Evolutionary conservation across 2,113 vertebrate genomes (phyloP).

Genomic region (Otis tarda): DNA sequence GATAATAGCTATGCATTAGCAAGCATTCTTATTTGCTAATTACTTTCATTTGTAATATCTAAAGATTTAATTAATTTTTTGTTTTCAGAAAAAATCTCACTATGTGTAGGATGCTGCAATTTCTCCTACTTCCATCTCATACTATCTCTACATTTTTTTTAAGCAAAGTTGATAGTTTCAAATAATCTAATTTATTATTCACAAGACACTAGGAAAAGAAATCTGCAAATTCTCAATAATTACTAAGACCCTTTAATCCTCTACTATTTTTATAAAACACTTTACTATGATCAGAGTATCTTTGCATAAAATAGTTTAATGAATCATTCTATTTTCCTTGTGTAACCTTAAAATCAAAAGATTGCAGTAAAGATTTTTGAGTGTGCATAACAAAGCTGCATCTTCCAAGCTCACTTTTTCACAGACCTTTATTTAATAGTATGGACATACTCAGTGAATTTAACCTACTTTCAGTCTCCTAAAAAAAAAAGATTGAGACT

Average conservation of each 20-base stretch:
- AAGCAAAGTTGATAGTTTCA: background rate
- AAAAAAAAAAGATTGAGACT: background rate
- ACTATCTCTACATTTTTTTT: background rate
- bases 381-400: background rate
- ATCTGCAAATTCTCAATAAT: background rate
- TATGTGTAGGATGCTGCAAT: background rate
- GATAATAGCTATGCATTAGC: background rate
- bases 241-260: background rate
- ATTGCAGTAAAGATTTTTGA: background rate
- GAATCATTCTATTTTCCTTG: background rate
- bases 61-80: background rate
- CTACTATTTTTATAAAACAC: background rate
- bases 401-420: background rate
- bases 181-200: background rate
- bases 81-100: background rate
- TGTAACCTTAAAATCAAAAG: background rate
- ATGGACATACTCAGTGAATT: background rate
- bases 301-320: background rate
- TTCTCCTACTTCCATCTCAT: background rate
- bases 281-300: background rate
- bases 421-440: background rate
- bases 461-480: background rate
- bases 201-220: background rate
- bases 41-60: background rate
- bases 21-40: slow-evolving; percentile 16